Percentiles rank a stretch among this genome's conserved stretches.
Conservation (phyloP, 2,888 invertebrate species). For the Drosophila fulvimacula region DNA sequence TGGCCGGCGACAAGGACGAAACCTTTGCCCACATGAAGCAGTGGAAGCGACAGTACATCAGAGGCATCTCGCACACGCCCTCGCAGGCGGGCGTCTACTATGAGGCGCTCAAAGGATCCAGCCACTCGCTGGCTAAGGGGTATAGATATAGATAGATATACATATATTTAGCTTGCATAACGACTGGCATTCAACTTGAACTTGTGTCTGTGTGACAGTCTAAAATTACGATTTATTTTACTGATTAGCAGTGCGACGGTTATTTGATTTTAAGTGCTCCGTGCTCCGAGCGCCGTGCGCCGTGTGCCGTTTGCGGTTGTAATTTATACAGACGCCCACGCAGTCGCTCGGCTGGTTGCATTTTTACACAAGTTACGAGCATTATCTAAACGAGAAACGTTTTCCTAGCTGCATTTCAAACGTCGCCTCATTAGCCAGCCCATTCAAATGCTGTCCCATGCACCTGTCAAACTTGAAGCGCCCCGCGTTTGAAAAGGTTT, state of each 20-base stretch:
- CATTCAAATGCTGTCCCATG: slow-evolving; percentile 42
- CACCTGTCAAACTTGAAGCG: slow-evolving; percentile 36
- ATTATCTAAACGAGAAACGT: slow-evolving; percentile 55
- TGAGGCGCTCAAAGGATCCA: slow-evolving; percentile 82
- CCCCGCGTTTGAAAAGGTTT: slow-evolving; percentile 12
- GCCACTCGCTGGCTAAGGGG: slow-evolving; percentile 75
- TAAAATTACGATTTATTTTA: slow-evolving; percentile 55
- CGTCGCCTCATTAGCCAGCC: slow-evolving; percentile 41
- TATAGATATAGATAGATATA: too few relatives aligned
- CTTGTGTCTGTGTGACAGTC: slow-evolving; percentile 58
- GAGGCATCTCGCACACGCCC: slow-evolving; percentile 81
- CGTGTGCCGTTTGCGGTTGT: slow-evolving; percentile 64
- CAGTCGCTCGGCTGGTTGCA: slow-evolving; percentile 37
- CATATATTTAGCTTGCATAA: neutral
- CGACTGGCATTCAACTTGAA: slow-evolving; percentile 82
- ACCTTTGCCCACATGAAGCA: slow-evolving; percentile 71
- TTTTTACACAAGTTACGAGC: slow-evolving; percentile 40
- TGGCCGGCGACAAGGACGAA: slow-evolving; percentile 67
- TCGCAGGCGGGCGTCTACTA: slow-evolving; percentile 83
- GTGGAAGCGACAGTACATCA: slow-evolving; percentile 82
- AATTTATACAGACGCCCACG: slow-evolving; percentile 69
- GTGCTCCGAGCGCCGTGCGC: slow-evolving; percentile 8
- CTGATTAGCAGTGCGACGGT: slow-evolving; percentile 65
- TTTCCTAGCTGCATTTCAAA: slow-evolving; percentile 13
- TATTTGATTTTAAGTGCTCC: slow-evolving; percentile 57